These are phyloP conservation scores for Rhamphomyia laevipes DNA, from an alignment of 2,888 invertebrate species.

Conservation along the genomic window DNA sequence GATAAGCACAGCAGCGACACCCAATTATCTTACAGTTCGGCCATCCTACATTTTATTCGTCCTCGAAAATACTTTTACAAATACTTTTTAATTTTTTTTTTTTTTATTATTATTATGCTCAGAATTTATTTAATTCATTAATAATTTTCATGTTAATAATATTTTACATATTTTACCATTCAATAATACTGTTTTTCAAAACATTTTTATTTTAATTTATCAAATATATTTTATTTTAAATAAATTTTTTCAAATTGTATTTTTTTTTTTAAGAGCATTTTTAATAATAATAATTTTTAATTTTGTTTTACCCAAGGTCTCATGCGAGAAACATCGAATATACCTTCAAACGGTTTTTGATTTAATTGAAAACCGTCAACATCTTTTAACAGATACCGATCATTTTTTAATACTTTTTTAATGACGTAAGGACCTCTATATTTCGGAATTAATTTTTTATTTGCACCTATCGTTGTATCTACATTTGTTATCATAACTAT, in stretches of 20 bases:
- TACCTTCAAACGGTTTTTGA: slow-evolving; percentile 6
- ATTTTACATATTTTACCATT: too few relatives aligned
- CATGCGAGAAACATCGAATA: neutral
- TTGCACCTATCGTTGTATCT: slow-evolving; percentile 14
- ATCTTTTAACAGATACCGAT: slow-evolving; percentile 14
- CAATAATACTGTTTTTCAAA: too few relatives aligned
- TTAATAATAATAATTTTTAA: too few relatives aligned
- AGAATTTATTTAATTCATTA: too few relatives aligned
- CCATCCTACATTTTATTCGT: neutral
- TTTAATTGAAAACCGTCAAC: slow-evolving; percentile 16
- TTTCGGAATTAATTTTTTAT: slow-evolving; percentile 18
- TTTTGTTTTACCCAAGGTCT: too few relatives aligned
- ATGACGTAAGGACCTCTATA: slow-evolving; percentile 16
- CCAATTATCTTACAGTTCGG: neutral
- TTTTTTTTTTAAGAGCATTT: too few relatives aligned
- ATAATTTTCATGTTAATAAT: too few relatives aligned
- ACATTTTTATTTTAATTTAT: too few relatives aligned
- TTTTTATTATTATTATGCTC: too few relatives aligned
- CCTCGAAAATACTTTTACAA: neutral
- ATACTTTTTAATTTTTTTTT: neutral
- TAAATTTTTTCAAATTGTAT: too few relatives aligned
- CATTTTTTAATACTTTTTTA: slow-evolving; percentile 12
- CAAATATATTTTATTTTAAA: too few relatives aligned
- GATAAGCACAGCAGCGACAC: too few relatives aligned
- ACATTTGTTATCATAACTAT: slow-evolving; percentile 15